Conservation (phyloP, 2,888 invertebrate genomes). For the Dynastes hyllus region DNA sequence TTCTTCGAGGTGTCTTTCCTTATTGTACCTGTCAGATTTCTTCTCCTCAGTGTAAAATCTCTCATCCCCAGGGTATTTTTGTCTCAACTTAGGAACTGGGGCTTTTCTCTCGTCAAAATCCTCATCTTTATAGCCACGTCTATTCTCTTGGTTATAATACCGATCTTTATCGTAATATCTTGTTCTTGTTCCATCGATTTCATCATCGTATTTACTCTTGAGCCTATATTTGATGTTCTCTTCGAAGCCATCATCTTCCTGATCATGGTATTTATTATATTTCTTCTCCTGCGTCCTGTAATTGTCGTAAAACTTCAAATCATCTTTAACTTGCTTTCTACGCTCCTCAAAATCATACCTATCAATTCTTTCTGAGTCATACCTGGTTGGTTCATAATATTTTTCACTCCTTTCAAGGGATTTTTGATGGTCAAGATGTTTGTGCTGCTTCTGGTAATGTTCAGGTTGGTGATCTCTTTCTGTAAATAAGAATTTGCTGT, state of each 20-base stretch:
- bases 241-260: constrained; percentile 66
- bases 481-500: constrained; percentile 54
- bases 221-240: constrained; percentile 62
- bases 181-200: constrained; percentile 16
- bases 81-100: constrained; percentile 64
- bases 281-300: constrained; percentile 46
- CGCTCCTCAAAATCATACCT: constrained; percentile 55
- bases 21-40: constrained; percentile 32
- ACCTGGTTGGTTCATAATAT: constrained; percentile 34
- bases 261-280: constrained; percentile 47
- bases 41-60: constrained; percentile 57
- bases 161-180: constrained; percentile 40
- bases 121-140: constrained; percentile 45
- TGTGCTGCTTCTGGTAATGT: constrained; percentile 31
- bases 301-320: constrained; percentile 48
- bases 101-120: constrained; percentile 59
- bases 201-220: constrained; percentile 49
- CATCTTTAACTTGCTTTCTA: constrained; percentile 53
- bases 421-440: constrained; percentile 62
- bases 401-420: constrained; percentile 57
- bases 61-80: constrained; percentile 59
- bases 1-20: constrained; percentile 44
- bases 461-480: constrained; percentile 50
- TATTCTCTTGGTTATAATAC: constrained; percentile 59
- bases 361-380: constrained; percentile 43